Evolutionary conservation across 2,113 vertebrate genomes (phyloP).

Genomic region (Chaetodon auriga): DNA sequence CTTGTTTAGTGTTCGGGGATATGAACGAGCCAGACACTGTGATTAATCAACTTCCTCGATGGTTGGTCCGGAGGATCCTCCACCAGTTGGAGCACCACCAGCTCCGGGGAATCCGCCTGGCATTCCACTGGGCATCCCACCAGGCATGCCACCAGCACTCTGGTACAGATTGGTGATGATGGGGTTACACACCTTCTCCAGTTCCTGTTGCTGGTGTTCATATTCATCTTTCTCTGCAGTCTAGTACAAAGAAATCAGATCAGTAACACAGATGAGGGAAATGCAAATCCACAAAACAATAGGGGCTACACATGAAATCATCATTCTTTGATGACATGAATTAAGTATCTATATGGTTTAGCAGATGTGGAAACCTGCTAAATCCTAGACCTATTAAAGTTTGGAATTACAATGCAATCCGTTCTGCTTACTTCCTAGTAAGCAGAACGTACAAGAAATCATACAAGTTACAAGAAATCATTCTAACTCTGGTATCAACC

Average conservation of each 20-base stretch:
- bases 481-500: not conserved
- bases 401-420: no score
- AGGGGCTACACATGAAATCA: not conserved
- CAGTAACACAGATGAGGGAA: not conserved
- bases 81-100: not conserved
- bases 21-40: not conserved
- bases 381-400: not conserved
- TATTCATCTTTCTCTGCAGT: conserved; percentile 4
- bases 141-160: not conserved
- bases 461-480: not conserved
- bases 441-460: not conserved
- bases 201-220: conserved; percentile 2
- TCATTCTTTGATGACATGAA: not conserved
- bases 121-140: not conserved
- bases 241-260: not conserved
- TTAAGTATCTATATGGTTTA: not conserved
- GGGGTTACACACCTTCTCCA: conserved; percentile 2
- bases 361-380: not conserved
- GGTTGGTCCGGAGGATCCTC: not conserved
- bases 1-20: not conserved
- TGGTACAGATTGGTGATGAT: conserved; percentile 1
- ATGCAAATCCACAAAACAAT: not conserved
- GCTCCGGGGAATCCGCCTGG: not conserved
- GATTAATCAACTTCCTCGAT: conserved; percentile 10
- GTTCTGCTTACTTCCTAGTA: not conserved